Base-by-base conservation (phyloP, 2,113 vertebrate genomes). In the Phrynosoma platyrhinos region DNA sequence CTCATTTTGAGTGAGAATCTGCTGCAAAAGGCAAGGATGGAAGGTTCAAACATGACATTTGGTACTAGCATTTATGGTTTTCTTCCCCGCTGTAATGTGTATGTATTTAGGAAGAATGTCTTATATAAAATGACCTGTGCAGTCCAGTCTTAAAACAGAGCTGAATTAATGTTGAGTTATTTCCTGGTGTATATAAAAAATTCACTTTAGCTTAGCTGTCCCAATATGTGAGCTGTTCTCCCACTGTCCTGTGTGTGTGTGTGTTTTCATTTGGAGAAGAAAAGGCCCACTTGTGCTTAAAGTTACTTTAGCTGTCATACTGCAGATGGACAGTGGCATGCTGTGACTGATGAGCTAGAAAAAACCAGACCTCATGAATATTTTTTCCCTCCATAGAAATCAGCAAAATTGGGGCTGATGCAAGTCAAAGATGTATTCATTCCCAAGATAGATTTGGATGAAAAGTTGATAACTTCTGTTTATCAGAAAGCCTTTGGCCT, bases 371-470 rank as follows among this genome's bases (percentile, higher is more conserved):
- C 42, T 85, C 36, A 36, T 23, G 25, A 23, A 86, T 9, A 23
- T 75, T 62, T 92, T 1, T 0, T 88, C 47, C 47, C 0, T 96
- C 96, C 83, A 62, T 93, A 97, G 97, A 96, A 93, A 91, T 95
- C 96, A 7, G 12, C 86, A 42, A 96, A 96, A 58, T 47, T 97
- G 27, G 94, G 94, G 32, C 79, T 1, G 40, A 2, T 71, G 7
- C 14, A 90, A 10, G 64, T 68, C 14, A 97, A 95, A 93, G 90
- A 96, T 0, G 91, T 92, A 23, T 97, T 92, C 0, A 52, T 96
- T 72, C 96, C 97, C 78, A 91, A 13, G 69, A 86, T 96, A 79
- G 96, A 97, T 36, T 86, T 97, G 90, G 94, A 97, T 53, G 92
- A 96, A 0, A 95, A 96, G n/a, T 1, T 97, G 88, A 89, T 97